Conservation (phyloP, 2,888 invertebrate genomes). For the Venusia cambrica region DNA sequence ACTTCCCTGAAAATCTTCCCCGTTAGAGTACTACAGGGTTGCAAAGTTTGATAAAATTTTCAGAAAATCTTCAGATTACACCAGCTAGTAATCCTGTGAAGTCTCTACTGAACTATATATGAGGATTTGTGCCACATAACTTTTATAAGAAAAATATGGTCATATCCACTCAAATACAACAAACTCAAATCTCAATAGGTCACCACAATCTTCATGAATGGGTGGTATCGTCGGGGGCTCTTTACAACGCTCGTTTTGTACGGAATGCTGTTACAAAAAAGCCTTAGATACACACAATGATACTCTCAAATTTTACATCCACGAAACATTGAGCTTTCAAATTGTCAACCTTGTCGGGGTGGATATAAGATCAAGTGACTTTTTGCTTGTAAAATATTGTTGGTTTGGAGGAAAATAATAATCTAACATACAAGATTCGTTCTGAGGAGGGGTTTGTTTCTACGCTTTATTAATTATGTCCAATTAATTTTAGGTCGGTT, state of each 20-base stretch:
- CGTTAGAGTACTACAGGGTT: too few species aligned
- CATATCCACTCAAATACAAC: conserved; percentile 51
- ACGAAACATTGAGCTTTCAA: conserved; percentile 9
- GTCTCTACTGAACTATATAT: too few species aligned
- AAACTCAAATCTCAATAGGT: conserved; percentile 73
- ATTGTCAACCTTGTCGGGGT: conserved; percentile 35
- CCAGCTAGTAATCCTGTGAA: too few species aligned
- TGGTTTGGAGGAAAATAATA: conserved; percentile 61
- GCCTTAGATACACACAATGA: conserved; percentile 74
- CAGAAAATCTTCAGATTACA: too few species aligned
- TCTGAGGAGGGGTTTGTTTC: conserved; percentile 71
- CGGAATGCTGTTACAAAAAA: conserved; percentile 79
- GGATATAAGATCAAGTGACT: conserved; percentile 19
- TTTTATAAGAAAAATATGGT: conserved; percentile 1
- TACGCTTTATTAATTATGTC: conserved; percentile 79
- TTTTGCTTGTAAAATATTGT: conserved; percentile 23
- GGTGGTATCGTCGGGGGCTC: conserved; percentile 78
- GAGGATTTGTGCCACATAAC: too few species aligned
- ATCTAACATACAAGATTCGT: conserved; percentile 62
- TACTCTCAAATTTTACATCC: conserved; percentile 48
- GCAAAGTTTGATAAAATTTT: too few species aligned
- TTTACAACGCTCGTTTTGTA: conserved; percentile 79
- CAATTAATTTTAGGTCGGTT: conserved; percentile 72
- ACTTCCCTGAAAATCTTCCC: too few species aligned
- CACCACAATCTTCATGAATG: conserved; percentile 79